Evolutionary conservation across 2,797 vertebrate species (phyloP).

Genomic region (Lacerta bilineata): DNA sequence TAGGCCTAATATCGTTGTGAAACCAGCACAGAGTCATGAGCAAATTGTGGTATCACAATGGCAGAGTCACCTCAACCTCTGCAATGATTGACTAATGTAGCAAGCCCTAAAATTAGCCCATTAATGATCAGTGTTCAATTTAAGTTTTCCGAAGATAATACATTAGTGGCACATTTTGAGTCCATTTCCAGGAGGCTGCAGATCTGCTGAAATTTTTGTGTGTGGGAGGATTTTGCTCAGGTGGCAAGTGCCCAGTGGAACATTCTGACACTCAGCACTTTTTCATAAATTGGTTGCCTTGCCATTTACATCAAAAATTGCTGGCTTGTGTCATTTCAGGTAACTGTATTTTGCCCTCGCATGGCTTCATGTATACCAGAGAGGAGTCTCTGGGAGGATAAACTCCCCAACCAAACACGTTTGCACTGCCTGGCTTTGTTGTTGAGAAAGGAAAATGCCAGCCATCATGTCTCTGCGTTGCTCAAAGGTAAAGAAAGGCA

Average conservation of each 20-base stretch:
- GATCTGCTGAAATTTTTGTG: background rate
- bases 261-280: background rate
- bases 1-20: background rate
- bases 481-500: slow-evolving; percentile 72
- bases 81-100: background rate
- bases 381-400: slow-evolving; percentile 11
- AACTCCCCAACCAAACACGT: slow-evolving; percentile 30
- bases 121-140: background rate
- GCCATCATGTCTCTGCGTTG: slow-evolving; percentile 70
- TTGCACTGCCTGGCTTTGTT: slow-evolving; percentile 78
- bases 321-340: slow-evolving; percentile 62
- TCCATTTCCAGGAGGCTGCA: background rate
- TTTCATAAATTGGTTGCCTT: background rate
- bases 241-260: background rate
- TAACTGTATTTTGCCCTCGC: slow-evolving; percentile 75
- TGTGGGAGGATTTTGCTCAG: background rate
- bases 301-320: background rate
- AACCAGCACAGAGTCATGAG: background rate
- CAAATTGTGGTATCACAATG: background rate
- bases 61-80: background rate
- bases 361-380: slow-evolving; percentile 41
- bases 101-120: too few relatives aligned
- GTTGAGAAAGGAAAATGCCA: slow-evolving; percentile 81
- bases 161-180: background rate
- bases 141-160: background rate